Evolutionary conservation across 1,140 invertebrate genomes (phyloP), one percentile per base, ranked within the genome.

Genomic region (Neodiprion fabricii): DNA sequence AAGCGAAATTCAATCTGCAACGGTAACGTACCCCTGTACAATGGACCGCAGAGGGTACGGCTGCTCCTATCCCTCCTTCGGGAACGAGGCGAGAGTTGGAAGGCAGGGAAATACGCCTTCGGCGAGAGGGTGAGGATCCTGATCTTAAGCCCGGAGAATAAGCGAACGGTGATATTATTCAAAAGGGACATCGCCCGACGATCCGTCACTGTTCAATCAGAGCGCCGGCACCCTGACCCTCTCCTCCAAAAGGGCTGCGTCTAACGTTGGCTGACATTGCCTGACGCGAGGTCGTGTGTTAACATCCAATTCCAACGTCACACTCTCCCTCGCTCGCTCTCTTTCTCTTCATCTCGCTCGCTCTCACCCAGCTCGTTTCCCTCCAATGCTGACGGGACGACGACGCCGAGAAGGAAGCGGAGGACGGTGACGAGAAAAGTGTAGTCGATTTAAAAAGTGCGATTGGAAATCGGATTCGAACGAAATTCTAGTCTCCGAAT

Each of bases 401-500:
- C 28, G 28, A 40, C 28, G 28, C 28, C 28, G 28, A 40, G 28
- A 40, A 40, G 28, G 28, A n/a, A 14, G 28, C 23, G 68, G 12
- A 14, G 68, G 14, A 70, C 74, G 72, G 61, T 1, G 61, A 21
- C 61, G 61, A 14, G 28, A 40, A 40, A 40, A 17, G n/a, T 21
- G 12, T 69, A 4, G 67, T 23, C 14, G 65, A 28, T 70, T 70
- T 72, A 73, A 82, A 80, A 79, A 81, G 71, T 77, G 74, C 74
- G 70, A 75, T 76, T 71, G n/a, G 65, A 79, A 72, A 79, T 79
- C 75, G 70, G 75, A 74, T 72, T 72, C 76, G 69, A 82, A 76
- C 47, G 77, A 76, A 83, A 79, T 84, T 84, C 80, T 83, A 84
- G 84, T 86, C 75, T 67, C 72, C 53, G 81, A 80, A 81, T 85